A percentile compares a stretch with the other conserved stretches of the same genome.
phyloP scores from a whole-genome alignment of 2,888 invertebrate species.

The Tachystola acroxantha region DNA sequence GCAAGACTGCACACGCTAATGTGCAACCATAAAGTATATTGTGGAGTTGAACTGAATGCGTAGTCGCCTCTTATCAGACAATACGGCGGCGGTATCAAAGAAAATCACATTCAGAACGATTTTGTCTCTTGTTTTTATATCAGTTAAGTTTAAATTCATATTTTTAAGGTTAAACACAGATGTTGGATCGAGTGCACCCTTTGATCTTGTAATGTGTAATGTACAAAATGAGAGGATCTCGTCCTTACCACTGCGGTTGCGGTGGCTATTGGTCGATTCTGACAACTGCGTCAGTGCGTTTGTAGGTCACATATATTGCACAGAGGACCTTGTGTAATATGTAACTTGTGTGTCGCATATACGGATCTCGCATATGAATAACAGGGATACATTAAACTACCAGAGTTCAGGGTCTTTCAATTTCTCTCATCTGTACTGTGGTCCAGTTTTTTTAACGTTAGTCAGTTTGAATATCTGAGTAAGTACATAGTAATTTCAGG shows the following conservation, averaged over 20 bases:
- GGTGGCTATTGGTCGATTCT: slow-evolving; percentile 40
- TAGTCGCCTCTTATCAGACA: slow-evolving; percentile 48
- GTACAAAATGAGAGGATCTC: slow-evolving; percentile 39
- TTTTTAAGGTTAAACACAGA: slow-evolving; percentile 31
- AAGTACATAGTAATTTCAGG: not conserved
- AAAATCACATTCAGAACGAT: slow-evolving; percentile 33
- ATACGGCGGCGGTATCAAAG: slow-evolving; percentile 65
- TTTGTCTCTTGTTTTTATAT: slow-evolving; percentile 37
- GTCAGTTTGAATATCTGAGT: too few relatives aligned
- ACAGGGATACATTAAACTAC: slow-evolving; percentile 22
- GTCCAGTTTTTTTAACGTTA: too few relatives aligned
- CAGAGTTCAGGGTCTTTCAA: slow-evolving; percentile 4
- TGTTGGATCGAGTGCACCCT: slow-evolving; percentile 52
- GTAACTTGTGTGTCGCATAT: slow-evolving; percentile 36
- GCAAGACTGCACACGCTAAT: slow-evolving; percentile 44
- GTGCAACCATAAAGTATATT: slow-evolving; percentile 40
- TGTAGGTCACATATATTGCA: slow-evolving; percentile 64
- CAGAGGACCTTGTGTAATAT: slow-evolving; percentile 54
- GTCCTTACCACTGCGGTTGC: slow-evolving; percentile 30
- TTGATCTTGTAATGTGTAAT: slow-evolving; percentile 57
- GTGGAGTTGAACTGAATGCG: slow-evolving; percentile 23
- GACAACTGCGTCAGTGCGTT: slow-evolving; percentile 31
- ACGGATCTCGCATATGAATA: slow-evolving; percentile 35
- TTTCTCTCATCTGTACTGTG: too few relatives aligned
- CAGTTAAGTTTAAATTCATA: slow-evolving; percentile 48